Conservation (phyloP, 37 sponge, comb jelly and placozoan species). For the Geodia barretti region DNA sequence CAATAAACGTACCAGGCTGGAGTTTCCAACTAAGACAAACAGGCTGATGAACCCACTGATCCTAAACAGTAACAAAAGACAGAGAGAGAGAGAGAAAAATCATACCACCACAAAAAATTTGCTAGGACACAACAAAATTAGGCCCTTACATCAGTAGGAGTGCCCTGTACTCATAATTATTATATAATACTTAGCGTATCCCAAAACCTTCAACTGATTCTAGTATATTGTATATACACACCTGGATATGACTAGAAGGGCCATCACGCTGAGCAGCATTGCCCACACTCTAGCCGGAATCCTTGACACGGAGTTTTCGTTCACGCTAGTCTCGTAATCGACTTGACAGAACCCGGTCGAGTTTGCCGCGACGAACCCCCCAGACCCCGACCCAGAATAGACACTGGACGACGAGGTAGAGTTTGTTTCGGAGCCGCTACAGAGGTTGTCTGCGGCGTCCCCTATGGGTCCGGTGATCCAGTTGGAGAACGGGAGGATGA, state of each 20-base stretch:
- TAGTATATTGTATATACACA: slow-evolving; percentile 11
- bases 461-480: slow-evolving; percentile 72
- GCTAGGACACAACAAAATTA: too few species aligned
- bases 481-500: slow-evolving; percentile 68
- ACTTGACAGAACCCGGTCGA: not conserved
- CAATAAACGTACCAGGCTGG: slow-evolving; percentile 46
- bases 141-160: too few species aligned
- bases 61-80: slow-evolving; percentile 21
- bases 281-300: slow-evolving; percentile 58
- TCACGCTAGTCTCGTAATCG: not conserved
- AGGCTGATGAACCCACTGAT: slow-evolving; percentile 35
- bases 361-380: not conserved
- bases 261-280: slow-evolving; percentile 6
- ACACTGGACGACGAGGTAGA: not conserved
- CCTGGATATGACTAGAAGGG: slow-evolving; percentile 27
- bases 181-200: not conserved
- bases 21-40: slow-evolving; percentile 66
- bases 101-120: too few species aligned
- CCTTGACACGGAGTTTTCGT: slow-evolving; percentile 29
- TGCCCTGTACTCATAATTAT: not conserved
- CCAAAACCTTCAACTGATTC: not conserved
- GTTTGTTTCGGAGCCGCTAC: not conserved
- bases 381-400: not conserved
- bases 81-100: too few species aligned
- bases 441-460: not conserved